Conservation (phyloP, 1,140 invertebrate species). For the Cherax quadricarinatus region DNA sequence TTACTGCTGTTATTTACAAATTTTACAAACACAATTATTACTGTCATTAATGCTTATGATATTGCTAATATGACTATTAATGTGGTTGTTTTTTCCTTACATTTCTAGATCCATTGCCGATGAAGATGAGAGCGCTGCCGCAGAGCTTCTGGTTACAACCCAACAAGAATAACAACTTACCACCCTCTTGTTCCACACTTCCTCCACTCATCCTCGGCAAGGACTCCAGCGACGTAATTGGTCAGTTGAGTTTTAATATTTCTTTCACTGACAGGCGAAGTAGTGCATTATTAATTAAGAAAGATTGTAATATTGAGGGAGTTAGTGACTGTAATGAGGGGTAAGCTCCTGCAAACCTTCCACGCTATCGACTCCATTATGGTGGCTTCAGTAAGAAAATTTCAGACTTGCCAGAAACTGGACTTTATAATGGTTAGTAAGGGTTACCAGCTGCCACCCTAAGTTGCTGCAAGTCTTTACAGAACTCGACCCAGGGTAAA, state of each 20-base stretch:
- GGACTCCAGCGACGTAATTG: conserved; percentile 76
- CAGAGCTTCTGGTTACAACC: conserved; percentile 81
- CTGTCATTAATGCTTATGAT: background rate
- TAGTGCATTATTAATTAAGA: background rate
- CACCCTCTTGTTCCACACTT: conserved; percentile 77
- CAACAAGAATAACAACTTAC: conserved; percentile 77
- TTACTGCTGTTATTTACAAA: too few relatives aligned
- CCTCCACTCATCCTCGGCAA: conserved; percentile 77
- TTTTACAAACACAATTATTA: too few relatives aligned
- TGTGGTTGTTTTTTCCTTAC: background rate
- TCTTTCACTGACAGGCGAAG: background rate
- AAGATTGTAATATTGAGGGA: background rate
- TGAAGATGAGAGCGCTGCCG: conserved; percentile 79
- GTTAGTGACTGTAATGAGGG: too few relatives aligned
- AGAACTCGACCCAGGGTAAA: too few relatives aligned
- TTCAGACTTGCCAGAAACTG: too few relatives aligned
- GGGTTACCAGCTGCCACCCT: too few relatives aligned
- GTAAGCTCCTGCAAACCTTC: too few relatives aligned
- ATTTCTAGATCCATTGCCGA: conserved; percentile 78
- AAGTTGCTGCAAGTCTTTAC: too few relatives aligned
- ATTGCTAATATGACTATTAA: background rate
- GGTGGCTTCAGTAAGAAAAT: too few relatives aligned
- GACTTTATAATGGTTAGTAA: too few relatives aligned
- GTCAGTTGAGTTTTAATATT: conserved; percentile 37
- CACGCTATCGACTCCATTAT: too few relatives aligned